Conservation (phyloP, 2,797 vertebrate genomes). For the Amblyopsis hoosieri region DNA sequence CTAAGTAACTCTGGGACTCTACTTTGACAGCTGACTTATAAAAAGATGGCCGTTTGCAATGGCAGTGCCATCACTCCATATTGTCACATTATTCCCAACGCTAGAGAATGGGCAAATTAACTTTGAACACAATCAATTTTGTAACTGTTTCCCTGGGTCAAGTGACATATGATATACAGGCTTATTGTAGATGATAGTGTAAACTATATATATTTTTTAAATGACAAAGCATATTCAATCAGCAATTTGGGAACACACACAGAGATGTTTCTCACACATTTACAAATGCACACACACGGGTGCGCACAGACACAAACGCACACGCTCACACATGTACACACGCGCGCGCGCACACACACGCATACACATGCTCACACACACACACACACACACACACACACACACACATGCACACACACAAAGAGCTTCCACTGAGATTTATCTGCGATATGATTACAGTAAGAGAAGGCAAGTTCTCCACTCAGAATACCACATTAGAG, state of each 20-base stretch:
- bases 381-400: slow-evolving; percentile 15
- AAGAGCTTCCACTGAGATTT: slow-evolving; percentile 61
- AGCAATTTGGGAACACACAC: no score
- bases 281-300: no score
- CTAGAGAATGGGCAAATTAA: slow-evolving; percentile 31
- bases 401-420: slow-evolving; percentile 5
- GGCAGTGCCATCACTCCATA: slow-evolving; percentile 11
- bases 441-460: slow-evolving; percentile 78
- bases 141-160: slow-evolving; percentile 12
- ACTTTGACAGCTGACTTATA: slow-evolving; percentile 32
- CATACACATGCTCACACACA: slow-evolving; percentile 10
- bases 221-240: no score
- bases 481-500: slow-evolving; percentile 80
- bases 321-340: not conserved
- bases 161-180: not conserved
- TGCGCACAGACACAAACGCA: no score
- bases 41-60: slow-evolving; percentile 39
- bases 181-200: no score
- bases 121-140: slow-evolving; percentile 13
- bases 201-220: no score
- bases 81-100: slow-evolving; percentile 15
- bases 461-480: slow-evolving; percentile 76
- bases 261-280: no score
- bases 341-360: not conserved
- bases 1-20: slow-evolving; percentile 53